These are phyloP conservation scores for Argyra leucocephala DNA, from an alignment of 2,888 invertebrate species.

Conservation along the genomic window DNA sequence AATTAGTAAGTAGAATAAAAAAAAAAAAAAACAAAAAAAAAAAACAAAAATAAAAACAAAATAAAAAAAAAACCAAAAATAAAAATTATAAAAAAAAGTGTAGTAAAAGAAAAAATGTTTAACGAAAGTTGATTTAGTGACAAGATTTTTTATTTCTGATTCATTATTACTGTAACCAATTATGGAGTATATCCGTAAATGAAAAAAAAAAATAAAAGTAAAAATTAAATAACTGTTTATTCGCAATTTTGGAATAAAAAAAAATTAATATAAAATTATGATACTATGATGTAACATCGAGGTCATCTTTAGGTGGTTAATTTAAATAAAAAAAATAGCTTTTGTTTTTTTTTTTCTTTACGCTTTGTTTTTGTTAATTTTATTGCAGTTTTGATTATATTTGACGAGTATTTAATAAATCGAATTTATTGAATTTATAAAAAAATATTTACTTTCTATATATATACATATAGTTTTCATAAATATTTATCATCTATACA, in stretches of 20 bases:
- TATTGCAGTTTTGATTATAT: too few species aligned
- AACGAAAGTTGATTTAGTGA: too few species aligned
- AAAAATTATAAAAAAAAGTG: too few species aligned
- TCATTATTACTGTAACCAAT: neutral
- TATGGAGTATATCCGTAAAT: neutral
- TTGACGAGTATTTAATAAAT: neutral
- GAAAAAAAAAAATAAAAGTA: neutral
- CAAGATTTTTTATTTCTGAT: too few species aligned
- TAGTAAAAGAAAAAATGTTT: too few species aligned
- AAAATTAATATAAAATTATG: neutral
- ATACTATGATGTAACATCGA: neutral
- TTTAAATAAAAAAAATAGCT: neutral
- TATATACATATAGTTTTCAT: too few species aligned
- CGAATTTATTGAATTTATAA: neutral
- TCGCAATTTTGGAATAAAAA: neutral
- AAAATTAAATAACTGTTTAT: constrained; percentile 4
- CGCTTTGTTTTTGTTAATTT: too few species aligned
- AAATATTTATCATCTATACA: too few species aligned
- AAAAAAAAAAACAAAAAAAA: too few species aligned
- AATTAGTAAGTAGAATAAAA: neutral
- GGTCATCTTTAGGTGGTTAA: neutral
- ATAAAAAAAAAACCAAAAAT: too few species aligned
- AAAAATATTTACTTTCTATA: too few species aligned
- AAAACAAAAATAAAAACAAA: too few species aligned
- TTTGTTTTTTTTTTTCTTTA: neutral